Conservation (phyloP, 2,113 vertebrate genomes). For the Pseudorasbora parva region DNA sequence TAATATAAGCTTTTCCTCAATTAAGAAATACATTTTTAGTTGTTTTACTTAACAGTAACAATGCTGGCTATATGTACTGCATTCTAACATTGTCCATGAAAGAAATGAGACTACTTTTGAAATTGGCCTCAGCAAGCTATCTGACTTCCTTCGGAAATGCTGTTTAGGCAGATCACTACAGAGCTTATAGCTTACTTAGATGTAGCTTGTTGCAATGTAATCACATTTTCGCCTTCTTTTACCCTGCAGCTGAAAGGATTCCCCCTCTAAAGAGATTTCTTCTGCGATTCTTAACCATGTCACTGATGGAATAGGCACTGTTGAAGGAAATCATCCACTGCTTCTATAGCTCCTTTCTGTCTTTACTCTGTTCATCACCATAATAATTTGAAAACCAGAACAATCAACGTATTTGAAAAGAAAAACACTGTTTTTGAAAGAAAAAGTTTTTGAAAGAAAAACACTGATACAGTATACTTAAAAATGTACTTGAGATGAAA, state of each 20-base stretch:
- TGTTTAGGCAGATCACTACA: background rate
- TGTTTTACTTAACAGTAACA: background rate
- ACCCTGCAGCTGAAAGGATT: background rate
- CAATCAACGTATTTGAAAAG: slow-evolving; percentile 27
- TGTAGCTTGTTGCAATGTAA: background rate
- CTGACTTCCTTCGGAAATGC: background rate
- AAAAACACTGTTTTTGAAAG: too few species aligned
- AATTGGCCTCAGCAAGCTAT: background rate
- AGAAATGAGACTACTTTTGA: background rate
- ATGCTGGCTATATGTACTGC: background rate
- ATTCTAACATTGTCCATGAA: background rate
- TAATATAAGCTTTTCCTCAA: background rate
- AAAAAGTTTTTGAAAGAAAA: too few species aligned
- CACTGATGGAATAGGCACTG: background rate
- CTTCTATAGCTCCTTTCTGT: background rate
- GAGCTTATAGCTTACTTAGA: background rate
- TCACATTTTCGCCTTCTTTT: background rate
- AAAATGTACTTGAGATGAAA: too few species aligned
- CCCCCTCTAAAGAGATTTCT: background rate
- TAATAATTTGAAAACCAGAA: slow-evolving; percentile 45
- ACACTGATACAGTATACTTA: too few species aligned
- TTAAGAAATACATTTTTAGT: background rate
- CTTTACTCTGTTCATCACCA: slow-evolving; percentile 8
- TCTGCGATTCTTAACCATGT: slow-evolving; percentile 5
- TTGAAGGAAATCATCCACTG: slow-evolving; percentile 16